A percentile compares a stretch with the other conserved stretches of the same genome.
phyloP scores from a whole-genome alignment of 1,140 invertebrate species.

The Sminthurinus signatus region DNA sequence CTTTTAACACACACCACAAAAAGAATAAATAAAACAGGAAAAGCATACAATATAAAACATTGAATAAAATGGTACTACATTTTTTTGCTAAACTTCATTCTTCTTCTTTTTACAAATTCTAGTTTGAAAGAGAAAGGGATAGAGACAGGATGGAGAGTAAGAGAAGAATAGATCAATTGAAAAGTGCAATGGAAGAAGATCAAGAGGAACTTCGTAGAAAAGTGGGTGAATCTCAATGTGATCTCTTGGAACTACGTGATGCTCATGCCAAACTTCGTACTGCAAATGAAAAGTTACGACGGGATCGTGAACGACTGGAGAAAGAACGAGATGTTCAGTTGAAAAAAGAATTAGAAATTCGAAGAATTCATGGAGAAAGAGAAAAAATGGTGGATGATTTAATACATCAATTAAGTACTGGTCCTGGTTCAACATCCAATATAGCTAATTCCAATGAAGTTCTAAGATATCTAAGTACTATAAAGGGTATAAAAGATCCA shows the following conservation, averaged over 20 bases:
- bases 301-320: constrained; percentile 78
- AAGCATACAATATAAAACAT: constrained; percentile 77
- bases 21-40: constrained; percentile 87
- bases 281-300: constrained; percentile 80
- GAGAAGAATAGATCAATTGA: constrained; percentile 73
- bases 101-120: constrained; percentile 1
- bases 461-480: constrained; percentile 31
- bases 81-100: constrained; percentile 45
- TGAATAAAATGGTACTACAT: constrained; percentile 77
- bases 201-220: constrained; percentile 81
- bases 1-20: constrained; percentile 72
- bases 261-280: constrained; percentile 84
- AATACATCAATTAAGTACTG: constrained; percentile 46
- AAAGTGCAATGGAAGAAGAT: constrained; percentile 76
- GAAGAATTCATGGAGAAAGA: constrained; percentile 56
- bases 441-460: constrained; percentile 34
- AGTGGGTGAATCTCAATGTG: constrained; percentile 54
- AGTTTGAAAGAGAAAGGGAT: constrained; percentile 78
- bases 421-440: constrained; percentile 13
- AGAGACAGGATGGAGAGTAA: constrained; percentile 80
- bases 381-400: constrained; percentile 60
- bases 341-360: constrained; percentile 49
- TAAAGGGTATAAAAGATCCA: constrained; percentile 23
- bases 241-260: constrained; percentile 77
- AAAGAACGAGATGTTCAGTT: constrained; percentile 67